Evolutionary conservation across 2,113 vertebrate genomes (phyloP).

Genomic region (Chroicocephalus ridibundus): DNA sequence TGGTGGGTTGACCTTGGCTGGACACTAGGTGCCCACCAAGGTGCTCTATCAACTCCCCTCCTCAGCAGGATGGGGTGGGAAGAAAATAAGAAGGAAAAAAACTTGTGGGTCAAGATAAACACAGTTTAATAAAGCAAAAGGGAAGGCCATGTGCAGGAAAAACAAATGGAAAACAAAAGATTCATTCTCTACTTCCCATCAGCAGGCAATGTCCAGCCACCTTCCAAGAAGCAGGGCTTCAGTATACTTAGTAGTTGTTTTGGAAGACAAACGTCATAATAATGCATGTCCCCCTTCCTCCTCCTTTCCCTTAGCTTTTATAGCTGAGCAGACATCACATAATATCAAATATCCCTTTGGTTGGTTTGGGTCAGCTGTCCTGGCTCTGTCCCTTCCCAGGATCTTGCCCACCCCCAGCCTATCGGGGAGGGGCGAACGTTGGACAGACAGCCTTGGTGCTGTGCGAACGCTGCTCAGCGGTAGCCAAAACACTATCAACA

Average conservation of each 20-base stretch:
- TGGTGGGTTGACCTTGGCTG: background rate
- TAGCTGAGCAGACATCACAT: background rate
- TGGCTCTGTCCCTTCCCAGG: background rate
- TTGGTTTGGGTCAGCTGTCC: background rate
- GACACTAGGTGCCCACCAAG: background rate
- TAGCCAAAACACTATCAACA: background rate
- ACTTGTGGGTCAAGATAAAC: background rate
- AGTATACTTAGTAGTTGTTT: background rate
- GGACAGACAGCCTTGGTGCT: background rate
- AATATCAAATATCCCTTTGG: background rate
- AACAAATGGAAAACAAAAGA: background rate
- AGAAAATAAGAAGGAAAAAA: background rate
- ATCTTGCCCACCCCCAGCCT: background rate
- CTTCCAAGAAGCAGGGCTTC: background rate
- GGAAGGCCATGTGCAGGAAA: background rate
- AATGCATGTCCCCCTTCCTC: background rate
- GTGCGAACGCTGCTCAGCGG: background rate
- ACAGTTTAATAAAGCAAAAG: background rate
- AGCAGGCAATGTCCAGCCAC: background rate
- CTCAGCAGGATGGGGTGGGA: background rate
- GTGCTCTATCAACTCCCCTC: background rate
- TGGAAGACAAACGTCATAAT: background rate
- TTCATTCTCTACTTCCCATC: background rate
- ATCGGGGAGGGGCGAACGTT: background rate
- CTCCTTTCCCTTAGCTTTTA: background rate